Evolutionary conservation across 2,113 vertebrate species (phyloP), one percentile per base, ranked within the genome.

Genomic region (Polypterus senegalus): DNA sequence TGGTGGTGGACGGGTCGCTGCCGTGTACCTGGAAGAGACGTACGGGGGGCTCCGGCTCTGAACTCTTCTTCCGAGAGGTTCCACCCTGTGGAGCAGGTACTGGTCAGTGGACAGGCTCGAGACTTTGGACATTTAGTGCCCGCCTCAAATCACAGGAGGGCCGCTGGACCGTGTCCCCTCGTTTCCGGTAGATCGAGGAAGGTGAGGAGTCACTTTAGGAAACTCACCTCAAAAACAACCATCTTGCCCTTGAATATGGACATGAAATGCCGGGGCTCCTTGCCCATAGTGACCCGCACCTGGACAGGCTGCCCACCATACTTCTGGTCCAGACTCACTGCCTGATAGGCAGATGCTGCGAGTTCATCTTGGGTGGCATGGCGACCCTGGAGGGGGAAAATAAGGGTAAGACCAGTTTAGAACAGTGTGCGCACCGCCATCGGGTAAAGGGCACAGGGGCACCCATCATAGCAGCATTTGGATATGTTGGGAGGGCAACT

Each of bases 231-330:
- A 69, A 84, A 93, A 64, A 95, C 81, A 60, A 92, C 83, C 75
- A 94, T 77, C 74, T 83, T 92, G 27, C 91, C 91, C 72, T 86
- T 90, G 77, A 94, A 95, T 61, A 95, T 88, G 11, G 90, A 75
- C 88, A 94, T 81, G 66, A 95, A 27, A 74, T 95, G 92, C 11
- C 83, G 82, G 0, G 92, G 86, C 65, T 95, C 92, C 70, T 91
- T 94, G 54, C 92, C 87, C 92, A 94, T 93, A 45, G 73, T 81
- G 11, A 92, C 69, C 47, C 84, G 79, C 46, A 93, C 86, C 77
- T 95, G 92, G 60, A 95, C 81, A 0, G 88, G 85, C 49, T 86
- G 70, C 0, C 72, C 88, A 0, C 68, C 74, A 8, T 86, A 85
- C 68, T 88, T 80, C 66, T 76, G 83, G 62, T 94, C 92, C 63